Base-by-base conservation (phyloP, 2,113 vertebrate genomes). In the Orthonyx spaldingii region DNA sequence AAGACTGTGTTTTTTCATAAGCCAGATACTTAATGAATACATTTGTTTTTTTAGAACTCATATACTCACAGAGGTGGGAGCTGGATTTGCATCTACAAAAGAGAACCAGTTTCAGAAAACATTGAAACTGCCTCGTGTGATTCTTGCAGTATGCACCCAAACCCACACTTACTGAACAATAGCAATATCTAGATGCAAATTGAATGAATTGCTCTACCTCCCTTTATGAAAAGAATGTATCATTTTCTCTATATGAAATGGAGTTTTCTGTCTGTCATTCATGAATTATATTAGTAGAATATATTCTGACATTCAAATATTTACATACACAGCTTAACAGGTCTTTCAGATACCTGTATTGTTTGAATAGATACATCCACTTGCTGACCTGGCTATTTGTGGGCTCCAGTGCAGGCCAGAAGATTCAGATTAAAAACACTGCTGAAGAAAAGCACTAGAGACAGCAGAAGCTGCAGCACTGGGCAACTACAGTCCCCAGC, bases 171-270 rank as follows among this genome's bases (percentile, higher is more conserved):
- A 65, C 30, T 19, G 61, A 89, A 84, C 52, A 64, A 84, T 27
- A 33, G 44, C 87, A 85, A 76, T 61, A 89, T 72, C 81, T 57
- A 89, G 71, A 95, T 76, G 70, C 53, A 94, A 93, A 94, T 27
- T 33, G 68, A 84, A 87, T 44, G 16, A 92, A 79, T 49, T 79
- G 35, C n/a, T 11, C 55, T 64, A 14, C 13, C 24, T 86, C 22
- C 49, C 33, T 85, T 66, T 70, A 61, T 2, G 2, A 89, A 91
- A 69, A 42, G 16, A 87, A 69, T 16, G 23, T 33, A 28, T 44
- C 1, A 0, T 68, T 84, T 84, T 94, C 63, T 61, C 13, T 44
- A 27, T 21, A 53, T 46, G 70, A 92, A 94, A 91, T 68, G 10
- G 69, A 71, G 42, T 49, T 83, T 92, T 74, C 57, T 68, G 19